Percentiles rank a stretch among this genome's conserved stretches.
Conservation (phyloP, 2,797 vertebrate species). For the Chloroceryle inda region DNA sequence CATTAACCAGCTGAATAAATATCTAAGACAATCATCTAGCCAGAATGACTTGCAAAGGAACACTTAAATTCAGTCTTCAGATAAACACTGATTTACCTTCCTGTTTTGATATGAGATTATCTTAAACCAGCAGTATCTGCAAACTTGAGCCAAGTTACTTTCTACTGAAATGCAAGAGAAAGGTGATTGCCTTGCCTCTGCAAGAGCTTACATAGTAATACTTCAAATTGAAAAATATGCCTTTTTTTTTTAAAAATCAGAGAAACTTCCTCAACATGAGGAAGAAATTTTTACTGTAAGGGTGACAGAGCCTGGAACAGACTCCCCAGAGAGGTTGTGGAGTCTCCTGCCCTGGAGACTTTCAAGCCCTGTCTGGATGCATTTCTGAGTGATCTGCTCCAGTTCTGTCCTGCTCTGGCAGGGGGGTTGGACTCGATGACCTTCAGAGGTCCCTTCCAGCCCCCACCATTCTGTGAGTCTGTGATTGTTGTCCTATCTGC, state of each 20-base stretch:
- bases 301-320: too few species aligned
- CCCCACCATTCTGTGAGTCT: too few species aligned
- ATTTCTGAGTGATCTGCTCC: too few species aligned
- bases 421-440: too few species aligned
- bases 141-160: not conserved
- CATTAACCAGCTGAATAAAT: not conserved
- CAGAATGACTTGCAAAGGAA: not conserved
- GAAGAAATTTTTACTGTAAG: too few species aligned
- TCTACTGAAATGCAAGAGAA: not conserved
- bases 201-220: not conserved
- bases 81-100: not conserved
- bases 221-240: not conserved
- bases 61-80: not conserved
- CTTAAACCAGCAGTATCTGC: not conserved
- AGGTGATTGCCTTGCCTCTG: not conserved
- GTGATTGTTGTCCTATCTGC: not conserved
- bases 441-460: too few species aligned
- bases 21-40: not conserved
- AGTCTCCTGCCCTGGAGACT: too few species aligned
- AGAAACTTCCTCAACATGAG: too few species aligned
- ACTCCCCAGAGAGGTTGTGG: too few species aligned
- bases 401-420: too few species aligned
- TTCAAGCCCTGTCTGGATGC: too few species aligned
- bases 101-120: not conserved
- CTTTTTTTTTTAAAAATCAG: too few species aligned